Evolutionary conservation across 2,113 vertebrate genomes (phyloP), one percentile per base, ranked within the genome.

Genomic region (Cygnus buccinator): DNA sequence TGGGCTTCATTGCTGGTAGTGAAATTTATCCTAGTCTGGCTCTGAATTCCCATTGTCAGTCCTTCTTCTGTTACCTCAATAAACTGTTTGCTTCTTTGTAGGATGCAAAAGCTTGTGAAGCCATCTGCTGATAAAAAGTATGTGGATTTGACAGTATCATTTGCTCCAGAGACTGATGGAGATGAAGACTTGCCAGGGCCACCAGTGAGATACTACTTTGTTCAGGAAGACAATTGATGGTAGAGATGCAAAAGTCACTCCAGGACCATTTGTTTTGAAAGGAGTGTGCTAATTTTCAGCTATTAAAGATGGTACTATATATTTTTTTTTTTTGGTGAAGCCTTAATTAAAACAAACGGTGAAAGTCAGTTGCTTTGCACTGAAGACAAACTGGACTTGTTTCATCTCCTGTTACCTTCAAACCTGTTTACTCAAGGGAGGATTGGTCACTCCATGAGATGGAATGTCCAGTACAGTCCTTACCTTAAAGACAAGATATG

Each of bases 61-160:
- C 16, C 11, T 76, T 10, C 43, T 65, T 22, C 28, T 79, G 18
- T 6, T 91, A 7, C 33, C 15, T 91, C 84, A 52, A 73, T 37
- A 29, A 52, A 66, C 12, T 83, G 26, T 62, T 50, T 58, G 13
- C 66, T 97, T 97, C 58, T 87, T 80, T 96, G 29, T 96, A 99
- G 99, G 97, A 99, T 99, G 99, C 99, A 99, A 95, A 99, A 99
- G 95, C 98, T 99, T 94, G 99, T 99, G 96, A 99, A 99, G 94
- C 99, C 99, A 59, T 98, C 99, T 77, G 95, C 97, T 78, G 99
- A 98, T 89, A 98, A 99, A 91, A 99, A 98, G 81, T 99, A 99
- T 2, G 99, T 99, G 39, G 99, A 99, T 97, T 98, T 99, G 93
- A 99, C 99, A 2, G 98, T 99, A 58, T 99, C 99, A 3, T 99